Conservation (phyloP, 2,113 vertebrate genomes). For the Ciconia stormi region DNA sequence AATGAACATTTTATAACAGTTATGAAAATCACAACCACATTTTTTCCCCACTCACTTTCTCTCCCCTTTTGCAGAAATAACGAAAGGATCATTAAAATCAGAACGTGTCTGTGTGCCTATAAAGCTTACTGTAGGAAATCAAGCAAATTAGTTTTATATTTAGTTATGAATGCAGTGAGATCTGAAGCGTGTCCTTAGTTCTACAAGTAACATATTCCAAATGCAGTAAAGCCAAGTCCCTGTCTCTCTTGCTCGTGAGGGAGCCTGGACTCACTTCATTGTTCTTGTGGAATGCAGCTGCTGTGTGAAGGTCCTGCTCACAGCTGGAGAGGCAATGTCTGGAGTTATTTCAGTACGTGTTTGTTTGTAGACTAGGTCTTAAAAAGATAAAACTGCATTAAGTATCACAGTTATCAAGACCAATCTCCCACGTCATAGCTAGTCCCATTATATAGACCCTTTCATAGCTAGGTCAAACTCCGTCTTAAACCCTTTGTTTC, state of each 20-base stretch:
- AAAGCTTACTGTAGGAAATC: not conserved
- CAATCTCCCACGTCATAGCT: not conserved
- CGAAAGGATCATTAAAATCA: not conserved
- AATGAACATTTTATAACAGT: not conserved
- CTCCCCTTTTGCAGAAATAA: not conserved
- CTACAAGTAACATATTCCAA: not conserved
- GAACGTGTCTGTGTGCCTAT: not conserved
- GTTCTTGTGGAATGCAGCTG: conserved; percentile 2
- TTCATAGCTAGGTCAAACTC: not conserved
- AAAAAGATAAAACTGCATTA: not conserved
- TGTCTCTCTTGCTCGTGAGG: not conserved
- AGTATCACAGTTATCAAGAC: not conserved
- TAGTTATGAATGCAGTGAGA: not conserved
- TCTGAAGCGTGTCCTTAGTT: not conserved
- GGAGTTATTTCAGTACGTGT: not conserved
- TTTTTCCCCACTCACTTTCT: fast-evolving
- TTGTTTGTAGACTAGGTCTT: conserved; percentile 17
- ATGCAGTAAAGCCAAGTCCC: not conserved
- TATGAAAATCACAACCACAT: not conserved
- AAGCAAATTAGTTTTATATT: not conserved
- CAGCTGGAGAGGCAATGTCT: not conserved
- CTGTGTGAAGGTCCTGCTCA: conserved; percentile 4
- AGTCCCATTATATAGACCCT: not conserved
- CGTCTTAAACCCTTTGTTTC: not conserved
- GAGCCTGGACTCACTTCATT: not conserved